phyloP scores from a whole-genome alignment of 1,140 invertebrate species.

The Aphelenchoides fujianensis region DNA sequence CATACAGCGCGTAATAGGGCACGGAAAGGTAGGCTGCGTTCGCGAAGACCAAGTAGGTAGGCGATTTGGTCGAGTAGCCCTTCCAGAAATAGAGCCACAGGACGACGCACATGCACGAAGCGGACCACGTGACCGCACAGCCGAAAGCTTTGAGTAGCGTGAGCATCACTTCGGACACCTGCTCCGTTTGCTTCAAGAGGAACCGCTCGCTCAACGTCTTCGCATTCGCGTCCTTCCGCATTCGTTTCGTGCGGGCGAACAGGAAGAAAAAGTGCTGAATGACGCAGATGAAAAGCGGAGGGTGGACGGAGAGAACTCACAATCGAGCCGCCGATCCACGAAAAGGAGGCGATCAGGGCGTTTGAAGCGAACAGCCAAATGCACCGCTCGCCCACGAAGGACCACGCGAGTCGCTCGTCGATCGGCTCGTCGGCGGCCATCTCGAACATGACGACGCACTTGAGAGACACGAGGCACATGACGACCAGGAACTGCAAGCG shows the following conservation, averaged over 20 bases:
- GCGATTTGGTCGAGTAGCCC: neutral
- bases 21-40: neutral
- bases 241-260: neutral
- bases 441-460: no score
- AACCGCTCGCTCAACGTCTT: neutral
- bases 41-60: neutral
- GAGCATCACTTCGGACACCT: neutral
- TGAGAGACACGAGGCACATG: no score
- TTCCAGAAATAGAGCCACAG: neutral
- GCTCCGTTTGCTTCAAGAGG: neutral
- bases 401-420: neutral
- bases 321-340: neutral
- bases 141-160: neutral
- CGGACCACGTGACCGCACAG: neutral
- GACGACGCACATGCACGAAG: neutral
- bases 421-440: neutral
- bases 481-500: no score
- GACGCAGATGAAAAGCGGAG: no score
- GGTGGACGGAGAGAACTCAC: neutral
- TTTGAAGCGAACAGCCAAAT: neutral
- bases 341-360: neutral
- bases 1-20: neutral
- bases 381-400: neutral
- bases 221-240: neutral
- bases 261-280: neutral